phyloP scores from a whole-genome alignment of 2,113 vertebrate species.

The Egretta garzetta region DNA sequence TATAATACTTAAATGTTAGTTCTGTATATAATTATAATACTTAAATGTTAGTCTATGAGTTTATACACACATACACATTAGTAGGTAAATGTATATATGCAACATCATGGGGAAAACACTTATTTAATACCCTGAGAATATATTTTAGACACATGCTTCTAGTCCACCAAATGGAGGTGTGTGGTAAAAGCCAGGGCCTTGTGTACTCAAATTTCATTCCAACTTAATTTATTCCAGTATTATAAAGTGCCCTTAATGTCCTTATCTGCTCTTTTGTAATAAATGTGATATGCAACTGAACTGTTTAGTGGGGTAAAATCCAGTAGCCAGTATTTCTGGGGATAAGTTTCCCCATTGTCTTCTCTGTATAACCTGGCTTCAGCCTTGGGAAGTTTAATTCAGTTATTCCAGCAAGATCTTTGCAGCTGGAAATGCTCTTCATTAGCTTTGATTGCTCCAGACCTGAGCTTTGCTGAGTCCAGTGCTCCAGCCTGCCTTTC shows the following conservation, averaged over 20 bases:
- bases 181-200: background rate
- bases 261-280: background rate
- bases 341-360: background rate
- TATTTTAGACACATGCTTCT: background rate
- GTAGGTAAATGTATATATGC: background rate
- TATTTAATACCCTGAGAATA: background rate
- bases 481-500: background rate
- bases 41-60: background rate
- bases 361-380: background rate
- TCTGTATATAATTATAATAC: background rate
- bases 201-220: background rate
- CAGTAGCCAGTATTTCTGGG: background rate
- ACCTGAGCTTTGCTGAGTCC: background rate
- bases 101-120: background rate
- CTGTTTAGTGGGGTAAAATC: background rate
- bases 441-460: background rate
- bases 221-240: background rate
- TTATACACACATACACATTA: background rate
- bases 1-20: background rate
- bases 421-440: background rate
- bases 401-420: background rate
- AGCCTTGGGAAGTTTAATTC: background rate
- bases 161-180: background rate
- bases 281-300: background rate
- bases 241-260: background rate